phyloP scores from a whole-genome alignment of 2,888 invertebrate species.

The Gryllus longicercus region DNA sequence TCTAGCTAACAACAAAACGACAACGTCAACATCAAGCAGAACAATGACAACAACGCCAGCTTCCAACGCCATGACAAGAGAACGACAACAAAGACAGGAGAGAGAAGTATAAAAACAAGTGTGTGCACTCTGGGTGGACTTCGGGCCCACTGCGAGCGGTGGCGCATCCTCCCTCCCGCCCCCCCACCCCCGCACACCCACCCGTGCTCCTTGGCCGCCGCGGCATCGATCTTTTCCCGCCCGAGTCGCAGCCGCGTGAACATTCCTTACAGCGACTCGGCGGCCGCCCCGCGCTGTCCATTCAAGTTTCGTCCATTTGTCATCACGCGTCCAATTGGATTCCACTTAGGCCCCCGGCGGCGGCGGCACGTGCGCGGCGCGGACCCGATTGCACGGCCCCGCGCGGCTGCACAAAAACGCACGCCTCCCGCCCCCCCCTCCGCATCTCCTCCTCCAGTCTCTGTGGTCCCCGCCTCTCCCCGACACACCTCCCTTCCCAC shows the following conservation, averaged over 20 bases:
- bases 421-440: too few relatives aligned
- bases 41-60: too few relatives aligned
- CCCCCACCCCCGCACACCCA: background rate
- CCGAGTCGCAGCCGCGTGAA: background rate
- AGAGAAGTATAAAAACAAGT: too few relatives aligned
- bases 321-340: background rate
- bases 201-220: background rate
- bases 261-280: background rate
- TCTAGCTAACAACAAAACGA: too few relatives aligned
- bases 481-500: background rate
- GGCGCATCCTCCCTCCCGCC: background rate
- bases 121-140: too few relatives aligned
- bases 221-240: background rate
- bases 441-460: too few relatives aligned
- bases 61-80: too few relatives aligned
- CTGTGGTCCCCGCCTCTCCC: too few relatives aligned
- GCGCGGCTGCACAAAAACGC: too few relatives aligned
- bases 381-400: too few relatives aligned
- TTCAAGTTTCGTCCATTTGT: background rate
- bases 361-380: background rate
- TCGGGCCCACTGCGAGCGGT: background rate
- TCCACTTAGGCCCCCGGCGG: background rate
- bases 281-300: background rate
- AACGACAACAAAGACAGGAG: too few relatives aligned
- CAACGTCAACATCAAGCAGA: too few relatives aligned